phyloP scores from a whole-genome alignment of 2,797 vertebrate species.

The Crenuchus spilurus region DNA sequence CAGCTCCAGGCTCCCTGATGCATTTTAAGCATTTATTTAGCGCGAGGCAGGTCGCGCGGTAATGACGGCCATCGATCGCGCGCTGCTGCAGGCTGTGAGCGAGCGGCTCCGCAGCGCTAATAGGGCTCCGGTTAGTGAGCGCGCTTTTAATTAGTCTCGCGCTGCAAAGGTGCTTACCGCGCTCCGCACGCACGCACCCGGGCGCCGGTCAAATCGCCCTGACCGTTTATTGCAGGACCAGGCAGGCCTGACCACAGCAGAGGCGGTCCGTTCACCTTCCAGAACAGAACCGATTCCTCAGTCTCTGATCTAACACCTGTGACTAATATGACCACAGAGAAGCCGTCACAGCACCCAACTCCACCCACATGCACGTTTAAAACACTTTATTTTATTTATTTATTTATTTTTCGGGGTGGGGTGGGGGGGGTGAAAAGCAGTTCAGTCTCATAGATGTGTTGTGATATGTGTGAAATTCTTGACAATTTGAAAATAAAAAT shows the following conservation, averaged over 20 bases:
- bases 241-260: conserved; percentile 57
- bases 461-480: too few species aligned
- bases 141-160: conserved; percentile 80
- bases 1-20: conserved; percentile 38
- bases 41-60: conserved; percentile 67
- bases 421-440: too few species aligned
- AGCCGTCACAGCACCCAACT: too few species aligned
- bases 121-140: conserved; percentile 76
- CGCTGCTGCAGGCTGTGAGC: conserved; percentile 71
- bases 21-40: conserved; percentile 59
- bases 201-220: conserved; percentile 66
- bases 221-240: conserved; percentile 70
- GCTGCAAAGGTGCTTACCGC: conserved; percentile 81
- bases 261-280: not conserved
- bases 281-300: not conserved
- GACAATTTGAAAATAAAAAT: too few species aligned
- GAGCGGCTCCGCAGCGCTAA: conserved; percentile 77
- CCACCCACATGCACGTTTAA: too few species aligned
- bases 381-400: too few species aligned
- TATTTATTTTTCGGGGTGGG: too few species aligned
- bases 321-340: too few species aligned
- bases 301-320: not conserved
- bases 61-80: conserved; percentile 79
- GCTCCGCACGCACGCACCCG: conserved; percentile 65
- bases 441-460: too few species aligned